phyloP scores from a whole-genome alignment of 2,797 vertebrate species.

The Neoniphon sammara region DNA sequence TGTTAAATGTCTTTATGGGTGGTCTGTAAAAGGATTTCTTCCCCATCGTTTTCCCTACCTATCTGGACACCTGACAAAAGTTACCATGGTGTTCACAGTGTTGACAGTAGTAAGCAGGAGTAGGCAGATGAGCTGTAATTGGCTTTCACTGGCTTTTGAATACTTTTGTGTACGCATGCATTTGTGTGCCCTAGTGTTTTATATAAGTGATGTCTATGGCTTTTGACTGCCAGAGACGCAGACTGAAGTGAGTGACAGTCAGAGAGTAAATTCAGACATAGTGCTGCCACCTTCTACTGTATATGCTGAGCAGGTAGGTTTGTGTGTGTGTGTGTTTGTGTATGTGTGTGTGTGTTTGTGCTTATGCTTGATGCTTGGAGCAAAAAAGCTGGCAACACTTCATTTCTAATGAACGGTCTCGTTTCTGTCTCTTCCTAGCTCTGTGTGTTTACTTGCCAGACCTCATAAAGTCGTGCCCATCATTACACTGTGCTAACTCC shows the following conservation, averaged over 20 bases:
- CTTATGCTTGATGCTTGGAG: constrained; percentile 7
- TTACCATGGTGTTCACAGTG: too few relatives aligned
- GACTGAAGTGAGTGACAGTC: not conserved
- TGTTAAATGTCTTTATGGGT: too few relatives aligned
- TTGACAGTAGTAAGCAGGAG: too few relatives aligned
- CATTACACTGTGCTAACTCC: constrained; percentile 27
- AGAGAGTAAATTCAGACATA: not conserved
- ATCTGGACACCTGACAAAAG: too few relatives aligned
- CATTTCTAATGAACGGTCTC: constrained; percentile 50
- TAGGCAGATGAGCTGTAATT: too few relatives aligned
- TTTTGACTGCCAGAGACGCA: not conserved
- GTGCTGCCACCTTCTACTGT: not conserved
- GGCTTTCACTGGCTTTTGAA: too few relatives aligned
- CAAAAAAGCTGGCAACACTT: constrained; percentile 32
- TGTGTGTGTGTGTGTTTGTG: not conserved
- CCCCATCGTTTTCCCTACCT: too few relatives aligned
- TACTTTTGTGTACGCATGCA: too few relatives aligned
- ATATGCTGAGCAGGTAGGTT: not conserved
- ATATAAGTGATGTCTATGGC: too few relatives aligned
- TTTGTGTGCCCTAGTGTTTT: too few relatives aligned
- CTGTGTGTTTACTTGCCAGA: constrained; percentile 22
- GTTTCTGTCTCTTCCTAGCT: constrained; percentile 6
- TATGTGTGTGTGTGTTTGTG: constrained; percentile 10
- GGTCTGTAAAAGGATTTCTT: too few relatives aligned
- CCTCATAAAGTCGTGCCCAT: constrained; percentile 22